Evolutionary conservation across 2,888 invertebrate species (phyloP), one percentile per base, ranked within the genome.

Genomic region (Patella pellucida): DNA sequence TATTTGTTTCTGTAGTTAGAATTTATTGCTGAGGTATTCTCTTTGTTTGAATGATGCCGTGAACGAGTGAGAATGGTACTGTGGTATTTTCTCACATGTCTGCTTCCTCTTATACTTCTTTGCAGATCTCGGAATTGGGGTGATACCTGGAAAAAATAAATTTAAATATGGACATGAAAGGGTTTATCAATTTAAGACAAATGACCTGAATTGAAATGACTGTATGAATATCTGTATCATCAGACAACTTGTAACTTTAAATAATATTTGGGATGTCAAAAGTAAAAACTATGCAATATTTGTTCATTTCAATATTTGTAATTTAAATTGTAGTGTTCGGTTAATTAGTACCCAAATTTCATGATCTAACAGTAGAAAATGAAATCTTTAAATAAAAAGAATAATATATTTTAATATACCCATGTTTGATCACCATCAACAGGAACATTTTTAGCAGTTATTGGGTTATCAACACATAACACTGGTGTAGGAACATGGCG

Each of bases 131-230:
- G 73, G 69, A 84, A 84, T 68, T 84, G 84, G 50, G 84, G 84
- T 11, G 84, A 84, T 19, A 84, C 83, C 84, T 84, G 74, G 14
- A 75, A 75, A 51, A 73, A 14, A 52, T 16, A 41, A 70, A 14
- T 52, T 9, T 41, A 41, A 9, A 41, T 41, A 41, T 41, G 41
- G 41, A 41, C 41, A 41, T 41, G 41, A 41, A 41, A 41, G 7
- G 7, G 9, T 41, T 41, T 9, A 41, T 41, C 41, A 41, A 41
- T 31, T 31, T 31, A 41, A 7, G 41, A 41, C 7, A 7, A 41
- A 41, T 9, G 9, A 41, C 41, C 9, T 41, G 31, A 41, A 41
- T 41, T 41, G 5, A 41, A 41, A 41, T 41, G 41, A 41, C 7
- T 41, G 41, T 5, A 41, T 41, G 41, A 41, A 41, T 9, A 41